Conservation (phyloP, 2,113 vertebrate species). For the Sinocyclocheilus rhinocerous region DNA sequence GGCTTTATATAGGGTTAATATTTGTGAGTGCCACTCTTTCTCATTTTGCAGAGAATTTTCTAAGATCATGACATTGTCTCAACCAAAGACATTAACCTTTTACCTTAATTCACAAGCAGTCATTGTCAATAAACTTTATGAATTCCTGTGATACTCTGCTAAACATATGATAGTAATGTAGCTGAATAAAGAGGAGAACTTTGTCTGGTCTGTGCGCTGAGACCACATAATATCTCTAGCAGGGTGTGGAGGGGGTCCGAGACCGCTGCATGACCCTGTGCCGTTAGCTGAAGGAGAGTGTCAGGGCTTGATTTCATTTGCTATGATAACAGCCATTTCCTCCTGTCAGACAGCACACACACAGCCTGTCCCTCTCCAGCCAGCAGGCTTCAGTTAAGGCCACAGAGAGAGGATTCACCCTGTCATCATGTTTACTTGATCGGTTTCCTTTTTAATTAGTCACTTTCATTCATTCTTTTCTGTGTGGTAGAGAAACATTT, state of each 20-base stretch:
- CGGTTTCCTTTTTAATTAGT: constrained; percentile 48
- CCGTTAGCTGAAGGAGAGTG: constrained; percentile 47
- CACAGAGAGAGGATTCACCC: constrained; percentile 50
- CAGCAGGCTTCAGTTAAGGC: constrained; percentile 49
- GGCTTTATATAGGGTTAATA: neutral
- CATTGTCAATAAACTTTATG: neutral
- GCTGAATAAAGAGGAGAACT: neutral
- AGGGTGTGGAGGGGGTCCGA: neutral
- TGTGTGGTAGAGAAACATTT: neutral
- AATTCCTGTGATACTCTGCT: neutral
- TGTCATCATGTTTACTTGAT: constrained; percentile 39
- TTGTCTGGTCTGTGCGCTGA: neutral
- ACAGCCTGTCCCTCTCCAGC: constrained; percentile 46
- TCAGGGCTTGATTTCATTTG: constrained; percentile 63
- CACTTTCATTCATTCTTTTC: constrained; percentile 35
- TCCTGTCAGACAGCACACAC: constrained; percentile 60
- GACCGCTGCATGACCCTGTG: constrained; percentile 48
- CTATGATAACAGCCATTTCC: constrained; percentile 70
- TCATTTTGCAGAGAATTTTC: neutral
- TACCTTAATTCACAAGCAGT: constrained; percentile 8
- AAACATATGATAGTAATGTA: neutral
- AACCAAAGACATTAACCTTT: neutral
- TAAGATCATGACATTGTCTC: constrained; percentile 1
- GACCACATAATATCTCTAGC: constrained; percentile 27
- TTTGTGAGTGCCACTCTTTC: constrained; percentile 1